Evolutionary conservation across 2,888 invertebrate genomes (phyloP).

Genomic region (Portevinia maculata): DNA sequence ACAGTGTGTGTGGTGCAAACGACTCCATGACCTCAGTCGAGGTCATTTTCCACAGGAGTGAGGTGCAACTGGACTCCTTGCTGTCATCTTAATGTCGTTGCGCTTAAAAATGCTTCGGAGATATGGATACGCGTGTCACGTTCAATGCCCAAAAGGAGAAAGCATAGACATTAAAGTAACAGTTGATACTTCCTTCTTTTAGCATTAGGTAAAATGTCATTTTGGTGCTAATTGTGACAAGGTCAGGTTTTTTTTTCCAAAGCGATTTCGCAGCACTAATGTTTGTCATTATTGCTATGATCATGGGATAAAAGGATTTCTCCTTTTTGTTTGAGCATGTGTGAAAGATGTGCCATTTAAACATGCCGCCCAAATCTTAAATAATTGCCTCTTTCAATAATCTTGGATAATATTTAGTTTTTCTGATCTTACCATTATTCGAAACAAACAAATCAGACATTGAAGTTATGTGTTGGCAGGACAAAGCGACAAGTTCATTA

Average conservation of each 20-base stretch:
- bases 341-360: background rate
- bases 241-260: constrained; percentile 28
- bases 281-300: constrained; percentile 47
- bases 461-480: no score
- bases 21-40: constrained; percentile 45
- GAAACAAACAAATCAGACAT: no score
- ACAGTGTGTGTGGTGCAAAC: constrained; percentile 9
- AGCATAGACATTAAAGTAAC: constrained; percentile 32
- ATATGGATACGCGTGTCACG: constrained; percentile 49
- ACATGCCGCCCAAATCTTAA: constrained; percentile 24
- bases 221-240: constrained; percentile 48
- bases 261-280: constrained; percentile 15
- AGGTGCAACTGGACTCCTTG: constrained; percentile 40
- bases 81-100: constrained; percentile 63
- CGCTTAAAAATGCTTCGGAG: constrained; percentile 40
- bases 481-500: no score
- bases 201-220: background rate
- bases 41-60: constrained; percentile 51
- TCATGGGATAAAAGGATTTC: constrained; percentile 40
- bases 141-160: constrained; percentile 5
- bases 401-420: no score
- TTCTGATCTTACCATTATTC: no score
- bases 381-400: no score
- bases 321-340: constrained; percentile 1
- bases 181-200: constrained; percentile 49